Percentiles rank a stretch among this genome's conserved stretches.
phyloP scores from a whole-genome alignment of 1,140 invertebrate genomes.

The Phthorimaea operculella region DNA sequence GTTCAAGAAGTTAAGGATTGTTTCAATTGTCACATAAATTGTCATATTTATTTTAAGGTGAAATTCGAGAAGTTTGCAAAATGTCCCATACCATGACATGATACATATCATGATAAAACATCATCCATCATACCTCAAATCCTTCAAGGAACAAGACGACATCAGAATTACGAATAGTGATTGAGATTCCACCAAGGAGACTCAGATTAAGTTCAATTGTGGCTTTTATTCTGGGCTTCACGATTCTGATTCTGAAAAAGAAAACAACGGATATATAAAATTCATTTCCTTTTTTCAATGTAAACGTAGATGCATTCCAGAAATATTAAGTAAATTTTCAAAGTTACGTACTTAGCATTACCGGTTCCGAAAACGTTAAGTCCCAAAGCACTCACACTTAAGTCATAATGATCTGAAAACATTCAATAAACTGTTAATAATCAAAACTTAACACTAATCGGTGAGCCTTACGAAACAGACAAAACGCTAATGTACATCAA shows the following conservation, averaged over 20 bases:
- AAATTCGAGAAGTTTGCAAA: too few species aligned
- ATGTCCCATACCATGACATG: too few species aligned
- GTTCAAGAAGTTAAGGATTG: too few species aligned
- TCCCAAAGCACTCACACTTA: slow-evolving; percentile 8
- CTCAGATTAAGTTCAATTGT: background rate
- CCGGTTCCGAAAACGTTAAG: slow-evolving; percentile 21
- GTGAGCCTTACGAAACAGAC: too few species aligned
- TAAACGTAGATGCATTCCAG: background rate
- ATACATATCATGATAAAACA: too few species aligned
- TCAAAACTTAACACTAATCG: too few species aligned
- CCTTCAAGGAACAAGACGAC: background rate
- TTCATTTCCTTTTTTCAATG: background rate
- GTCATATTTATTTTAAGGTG: too few species aligned
- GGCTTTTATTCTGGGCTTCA: slow-evolving; percentile 11
- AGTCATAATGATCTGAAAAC: slow-evolving; percentile 20
- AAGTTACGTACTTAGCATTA: slow-evolving; percentile 18
- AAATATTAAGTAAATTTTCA: background rate
- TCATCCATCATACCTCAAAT: slow-evolving; percentile 6
- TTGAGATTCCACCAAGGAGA: background rate
- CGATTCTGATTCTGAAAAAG: slow-evolving; percentile 13
- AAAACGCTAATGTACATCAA: too few species aligned
- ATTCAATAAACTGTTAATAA: too few species aligned
- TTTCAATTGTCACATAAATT: too few species aligned
- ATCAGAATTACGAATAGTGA: slow-evolving; percentile 3
- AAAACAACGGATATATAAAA: background rate